Evolutionary conservation across 2,797 vertebrate genomes (phyloP).

Genomic region (Phoxinus dragarum): DNA sequence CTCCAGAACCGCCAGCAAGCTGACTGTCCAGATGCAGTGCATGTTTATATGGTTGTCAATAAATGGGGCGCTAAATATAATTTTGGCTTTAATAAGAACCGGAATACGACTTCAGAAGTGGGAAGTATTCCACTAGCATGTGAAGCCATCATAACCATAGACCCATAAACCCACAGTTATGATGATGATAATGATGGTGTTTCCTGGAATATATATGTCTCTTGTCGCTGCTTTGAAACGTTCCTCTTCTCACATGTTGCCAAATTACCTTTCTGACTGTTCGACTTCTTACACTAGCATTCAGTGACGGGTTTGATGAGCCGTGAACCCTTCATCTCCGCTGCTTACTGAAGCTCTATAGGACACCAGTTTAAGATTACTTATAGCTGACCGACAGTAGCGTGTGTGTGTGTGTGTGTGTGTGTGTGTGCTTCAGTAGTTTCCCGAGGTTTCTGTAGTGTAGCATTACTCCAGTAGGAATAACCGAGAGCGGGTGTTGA

Average conservation of each 20-base stretch:
- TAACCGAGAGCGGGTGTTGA: slow-evolving; percentile 17
- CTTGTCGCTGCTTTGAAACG: slow-evolving; percentile 44
- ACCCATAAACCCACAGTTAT: not conserved
- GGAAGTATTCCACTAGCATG: not conserved
- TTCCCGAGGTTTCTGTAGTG: slow-evolving; percentile 46
- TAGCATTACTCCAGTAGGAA: slow-evolving; percentile 63
- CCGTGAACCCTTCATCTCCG: slow-evolving; percentile 39
- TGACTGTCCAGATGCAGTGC: not conserved
- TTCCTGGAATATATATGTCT: slow-evolving; percentile 4
- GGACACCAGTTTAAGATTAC: slow-evolving; percentile 44
- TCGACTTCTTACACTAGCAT: slow-evolving; percentile 39
- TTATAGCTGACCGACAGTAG: slow-evolving; percentile 12
- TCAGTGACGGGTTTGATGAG: slow-evolving; percentile 35
- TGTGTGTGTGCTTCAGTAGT: slow-evolving; percentile 12
- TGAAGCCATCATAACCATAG: not conserved
- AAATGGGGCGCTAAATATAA: not conserved
- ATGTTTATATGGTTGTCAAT: not conserved
- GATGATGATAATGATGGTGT: not conserved
- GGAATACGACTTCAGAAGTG: not conserved
- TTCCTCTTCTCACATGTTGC: slow-evolving; percentile 33
- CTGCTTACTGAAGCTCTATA: slow-evolving; percentile 54
- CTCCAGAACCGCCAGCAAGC: too few relatives aligned
- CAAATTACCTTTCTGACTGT: slow-evolving; percentile 54
- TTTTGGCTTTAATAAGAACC: not conserved
- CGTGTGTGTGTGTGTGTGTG: not conserved